Base-by-base conservation (phyloP, 1,140 invertebrate genomes). In the Cydia splendana region DNA sequence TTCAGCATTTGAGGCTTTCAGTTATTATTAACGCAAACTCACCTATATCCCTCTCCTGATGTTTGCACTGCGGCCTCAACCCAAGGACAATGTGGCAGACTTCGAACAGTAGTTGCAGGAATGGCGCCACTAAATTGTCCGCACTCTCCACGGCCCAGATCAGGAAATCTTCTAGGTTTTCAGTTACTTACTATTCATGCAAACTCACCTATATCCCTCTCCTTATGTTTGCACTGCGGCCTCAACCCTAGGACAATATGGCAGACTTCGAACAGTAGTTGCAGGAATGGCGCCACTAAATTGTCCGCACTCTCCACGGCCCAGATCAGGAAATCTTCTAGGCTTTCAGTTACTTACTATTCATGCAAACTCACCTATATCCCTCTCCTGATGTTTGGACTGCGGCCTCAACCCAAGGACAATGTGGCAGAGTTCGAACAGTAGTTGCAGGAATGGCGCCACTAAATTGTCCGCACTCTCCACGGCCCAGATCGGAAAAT, bases 41-140 rank as follows among this genome's bases (percentile, higher is more conserved):
- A 95, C 95, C 94, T 80, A 98, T 96, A 80, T 96, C 96, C 65
- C 96, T 95, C 90, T 98, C 97, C 85, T 98, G 96, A 83, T 96
- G 95, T 67, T 95, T 94, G 82, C 95, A 96, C 78, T 95, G 94
- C n/a, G 97, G 97, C 85, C 95, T 94, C 12, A 98, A 93, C 0
- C 97, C 97, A 24, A 98, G 94, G n/a, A 97, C 96, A 34, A 98
- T 95, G 93, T 98, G 97, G 87, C 97, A 98, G 34, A 98, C 95
- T 95, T 98, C 96, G 91, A 97, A 97, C 42, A 98, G 91, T 9
- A 98, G 93, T 85, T 96, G 95, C 42, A 97, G 91, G 84, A 97
- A 96, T 10, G 96, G 95, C 77, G 95, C 94, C 62, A 97, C 94
- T 12, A 98, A 91, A 42, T 94, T 93, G 34, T 97, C 91, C 28